Evolutionary conservation across 2,797 vertebrate genomes (phyloP), one percentile per base, ranked within the genome.

Genomic region (Sebastes trivittatus): DNA sequence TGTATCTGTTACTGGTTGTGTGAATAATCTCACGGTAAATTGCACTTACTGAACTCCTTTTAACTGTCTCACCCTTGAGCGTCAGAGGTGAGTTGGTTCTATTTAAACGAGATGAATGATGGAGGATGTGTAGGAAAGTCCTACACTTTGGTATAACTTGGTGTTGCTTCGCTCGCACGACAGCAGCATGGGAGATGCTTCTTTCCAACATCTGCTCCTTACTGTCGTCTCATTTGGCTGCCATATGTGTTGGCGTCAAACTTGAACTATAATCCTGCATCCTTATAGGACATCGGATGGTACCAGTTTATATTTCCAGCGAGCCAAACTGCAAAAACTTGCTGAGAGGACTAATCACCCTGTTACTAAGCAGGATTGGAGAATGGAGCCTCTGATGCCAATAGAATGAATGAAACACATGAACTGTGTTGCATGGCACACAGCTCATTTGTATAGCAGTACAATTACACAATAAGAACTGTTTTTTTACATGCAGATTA

Each of bases 21-120:
- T 64, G 80, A 89, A 83, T 79, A 87, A 82, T 88, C 80, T 88
- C 72, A 91, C 23, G 49, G 70, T 77, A 75, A 78, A 64, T 64
- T 61, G 77, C 79, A 36, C 73, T 73, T 13, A 49, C 62, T 67
- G 42, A 46, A 70, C 77, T 81, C 58, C n/a, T 72, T 60, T 58
- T 27, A 38, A 38, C 77, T 16, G 75, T 34, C 68, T 67, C 72
- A 75, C 61, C 75, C 68, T 60, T 71, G 42, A 75, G 72, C 52
- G 3, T 27, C 34, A 25, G 65, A 78, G 76, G 80, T 68, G 72
- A 82, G 54, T 9, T 42, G 63, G 69, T 76, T 34, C 22, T 36
- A 3, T 75, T 75, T 70, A 59, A 77, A 82, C 13, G 52, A 72
- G 67, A 61, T 46, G 23, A 55, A 30, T 70, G 70, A 84, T 60